phyloP scores from a whole-genome alignment of 30 jellyfish, hydroid and myxozoan genomes.

The Aurelia sp. region DNA sequence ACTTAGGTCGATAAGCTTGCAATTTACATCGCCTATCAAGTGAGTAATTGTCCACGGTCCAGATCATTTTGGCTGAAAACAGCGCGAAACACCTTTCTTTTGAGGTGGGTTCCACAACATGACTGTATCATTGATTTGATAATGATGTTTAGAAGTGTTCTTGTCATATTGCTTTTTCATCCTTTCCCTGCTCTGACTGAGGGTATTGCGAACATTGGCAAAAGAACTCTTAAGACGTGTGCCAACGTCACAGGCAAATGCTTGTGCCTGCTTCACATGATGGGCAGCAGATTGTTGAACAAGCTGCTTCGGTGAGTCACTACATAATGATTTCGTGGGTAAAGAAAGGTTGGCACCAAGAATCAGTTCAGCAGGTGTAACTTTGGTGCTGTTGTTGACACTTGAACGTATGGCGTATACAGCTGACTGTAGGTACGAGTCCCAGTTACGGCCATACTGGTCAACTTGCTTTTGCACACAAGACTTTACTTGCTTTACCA shows the following conservation, averaged over 20 bases:
- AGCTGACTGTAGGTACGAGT: conserved; percentile 17
- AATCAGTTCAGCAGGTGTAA: too few relatives aligned
- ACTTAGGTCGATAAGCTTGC: too few relatives aligned
- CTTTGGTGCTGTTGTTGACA: neutral
- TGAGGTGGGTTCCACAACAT: conserved; percentile 27
- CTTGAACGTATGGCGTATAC: conserved; percentile 9
- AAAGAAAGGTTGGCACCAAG: too few relatives aligned
- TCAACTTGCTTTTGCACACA: conserved; percentile 54
- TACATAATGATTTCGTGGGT: too few relatives aligned
- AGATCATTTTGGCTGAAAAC: too few relatives aligned
- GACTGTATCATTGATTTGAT: conserved; percentile 18
- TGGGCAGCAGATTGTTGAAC: conserved; percentile 3
- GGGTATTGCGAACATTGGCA: conserved; percentile 27
- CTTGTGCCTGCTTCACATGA: conserved; percentile 2
- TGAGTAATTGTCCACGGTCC: too few relatives aligned
- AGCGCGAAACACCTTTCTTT: neutral
- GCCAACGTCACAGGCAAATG: conserved; percentile 9
- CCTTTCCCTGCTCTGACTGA: conserved; percentile 10
- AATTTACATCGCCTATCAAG: too few relatives aligned
- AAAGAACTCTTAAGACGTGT: conserved; percentile 13
- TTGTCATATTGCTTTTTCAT: conserved; percentile 27
- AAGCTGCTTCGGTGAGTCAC: neutral
- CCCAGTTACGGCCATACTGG: conserved; percentile 14
- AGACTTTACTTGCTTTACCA: conserved; percentile 49
- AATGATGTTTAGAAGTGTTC: conserved; percentile 5